Conservation (phyloP, 64 coral and sea anemone species). For the Actinia equina region DNA sequence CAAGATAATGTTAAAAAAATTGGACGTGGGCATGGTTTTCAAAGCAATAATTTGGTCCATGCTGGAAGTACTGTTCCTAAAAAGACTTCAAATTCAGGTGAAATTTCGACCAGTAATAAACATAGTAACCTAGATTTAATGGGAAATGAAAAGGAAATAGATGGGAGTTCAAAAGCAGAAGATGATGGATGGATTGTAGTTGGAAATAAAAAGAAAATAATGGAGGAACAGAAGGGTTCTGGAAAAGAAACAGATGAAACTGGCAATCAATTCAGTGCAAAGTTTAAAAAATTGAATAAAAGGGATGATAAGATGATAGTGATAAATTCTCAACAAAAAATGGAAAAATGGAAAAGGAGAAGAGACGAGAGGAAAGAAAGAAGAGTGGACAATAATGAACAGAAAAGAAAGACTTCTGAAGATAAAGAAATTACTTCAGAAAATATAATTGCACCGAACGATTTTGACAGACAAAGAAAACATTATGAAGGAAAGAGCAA, state of each 20-base stretch:
- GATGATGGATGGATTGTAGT: constrained; percentile 3
- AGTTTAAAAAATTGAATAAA: not conserved
- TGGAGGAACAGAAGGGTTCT: not conserved
- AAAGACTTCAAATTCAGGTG: not conserved
- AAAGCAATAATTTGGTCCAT: not conserved
- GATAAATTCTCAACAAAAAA: not conserved
- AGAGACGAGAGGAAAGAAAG: not conserved
- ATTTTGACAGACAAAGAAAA: not conserved
- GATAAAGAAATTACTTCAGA: not conserved
- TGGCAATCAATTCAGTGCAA: not conserved
- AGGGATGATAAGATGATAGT: not conserved
- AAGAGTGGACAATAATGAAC: not conserved
- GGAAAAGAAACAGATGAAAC: not conserved
- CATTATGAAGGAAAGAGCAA: not conserved
- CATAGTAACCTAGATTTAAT: not conserved
- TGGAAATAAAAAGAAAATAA: not conserved
- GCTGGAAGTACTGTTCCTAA: not conserved
- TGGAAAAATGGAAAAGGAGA: not conserved
- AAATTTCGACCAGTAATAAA: not conserved
- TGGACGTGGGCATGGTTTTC: not conserved
- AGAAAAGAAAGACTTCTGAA: not conserved
- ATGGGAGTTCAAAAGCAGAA: not conserved
- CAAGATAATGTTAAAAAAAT: not conserved
- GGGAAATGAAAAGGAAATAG: not conserved
- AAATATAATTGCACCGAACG: not conserved